Evolutionary conservation across 2,888 invertebrate genomes (phyloP).

Genomic region (Amblyjoppa proteus): DNA sequence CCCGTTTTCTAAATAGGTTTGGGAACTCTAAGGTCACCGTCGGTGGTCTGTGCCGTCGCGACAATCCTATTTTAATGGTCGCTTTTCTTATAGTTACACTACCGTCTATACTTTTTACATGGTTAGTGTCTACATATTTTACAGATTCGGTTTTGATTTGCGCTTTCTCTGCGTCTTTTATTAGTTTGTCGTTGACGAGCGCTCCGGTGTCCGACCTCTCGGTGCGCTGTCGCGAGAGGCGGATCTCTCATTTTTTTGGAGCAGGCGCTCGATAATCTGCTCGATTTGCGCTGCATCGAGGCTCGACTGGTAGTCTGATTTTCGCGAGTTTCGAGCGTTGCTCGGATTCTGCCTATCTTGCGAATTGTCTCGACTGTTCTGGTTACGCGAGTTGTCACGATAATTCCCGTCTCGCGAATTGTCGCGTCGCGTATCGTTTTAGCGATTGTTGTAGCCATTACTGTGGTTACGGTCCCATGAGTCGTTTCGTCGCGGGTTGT

Average conservation of each 20-base stretch:
- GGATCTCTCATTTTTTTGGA: no score
- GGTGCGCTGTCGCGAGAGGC: no score
- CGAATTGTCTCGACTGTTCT: background rate
- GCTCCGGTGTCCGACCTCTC: no score
- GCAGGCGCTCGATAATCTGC: background rate
- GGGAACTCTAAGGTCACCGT: conserved; percentile 17
- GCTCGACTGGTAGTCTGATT: background rate
- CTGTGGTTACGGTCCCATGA: background rate
- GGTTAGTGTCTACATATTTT: no score
- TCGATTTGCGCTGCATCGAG: background rate
- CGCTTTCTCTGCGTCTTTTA: no score
- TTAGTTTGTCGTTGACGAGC: no score
- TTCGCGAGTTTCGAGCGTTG: background rate
- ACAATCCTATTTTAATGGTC: background rate
- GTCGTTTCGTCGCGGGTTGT: background rate
- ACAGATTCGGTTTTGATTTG: no score
- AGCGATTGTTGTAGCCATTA: no score
- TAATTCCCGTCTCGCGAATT: background rate
- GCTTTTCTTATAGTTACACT: no score
- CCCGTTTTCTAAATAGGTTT: background rate
- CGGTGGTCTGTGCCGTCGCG: conserved; percentile 17
- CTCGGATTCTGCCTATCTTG: background rate
- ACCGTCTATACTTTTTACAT: no score
- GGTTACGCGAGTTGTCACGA: background rate
- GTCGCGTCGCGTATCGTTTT: no score